Conservation (phyloP, 2,797 vertebrate species). For the Nyctalus aviator region DNA sequence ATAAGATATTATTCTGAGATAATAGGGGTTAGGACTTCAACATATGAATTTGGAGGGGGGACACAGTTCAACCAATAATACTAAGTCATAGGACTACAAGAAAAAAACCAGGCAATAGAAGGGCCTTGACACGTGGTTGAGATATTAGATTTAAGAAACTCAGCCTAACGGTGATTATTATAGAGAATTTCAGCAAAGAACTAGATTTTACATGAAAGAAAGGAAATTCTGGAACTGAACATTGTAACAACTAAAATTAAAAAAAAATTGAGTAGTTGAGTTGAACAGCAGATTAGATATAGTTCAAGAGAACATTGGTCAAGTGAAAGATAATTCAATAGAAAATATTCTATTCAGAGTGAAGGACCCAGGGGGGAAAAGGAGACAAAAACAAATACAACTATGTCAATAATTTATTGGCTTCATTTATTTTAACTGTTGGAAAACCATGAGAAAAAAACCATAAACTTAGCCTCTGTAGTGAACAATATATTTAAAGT, state of each 20-base stretch:
- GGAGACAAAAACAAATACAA: not conserved
- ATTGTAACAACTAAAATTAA: conserved; percentile 33
- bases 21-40: not conserved
- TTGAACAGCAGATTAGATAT: conserved; percentile 1
- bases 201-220: not conserved
- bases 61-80: not conserved
- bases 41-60: not conserved
- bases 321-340: not conserved
- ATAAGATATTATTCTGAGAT: conserved; percentile 14
- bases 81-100: not conserved
- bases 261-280: conserved; percentile 1
- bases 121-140: not conserved
- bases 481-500: not conserved
- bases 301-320: conserved; percentile 34
- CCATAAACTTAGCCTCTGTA: not conserved
- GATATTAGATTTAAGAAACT: not conserved
- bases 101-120: not conserved
- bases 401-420: not conserved
- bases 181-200: not conserved
- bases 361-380: not conserved
- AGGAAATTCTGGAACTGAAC: conserved; percentile 51
- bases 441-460: not conserved
- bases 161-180: not conserved
- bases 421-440: conserved; percentile 46
- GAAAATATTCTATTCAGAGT: conserved; percentile 56